A percentile compares a stretch with the other conserved stretches of the same genome.
phyloP scores from a whole-genome alignment of 1,140 invertebrate genomes.

The Tenebrio molitor region DNA sequence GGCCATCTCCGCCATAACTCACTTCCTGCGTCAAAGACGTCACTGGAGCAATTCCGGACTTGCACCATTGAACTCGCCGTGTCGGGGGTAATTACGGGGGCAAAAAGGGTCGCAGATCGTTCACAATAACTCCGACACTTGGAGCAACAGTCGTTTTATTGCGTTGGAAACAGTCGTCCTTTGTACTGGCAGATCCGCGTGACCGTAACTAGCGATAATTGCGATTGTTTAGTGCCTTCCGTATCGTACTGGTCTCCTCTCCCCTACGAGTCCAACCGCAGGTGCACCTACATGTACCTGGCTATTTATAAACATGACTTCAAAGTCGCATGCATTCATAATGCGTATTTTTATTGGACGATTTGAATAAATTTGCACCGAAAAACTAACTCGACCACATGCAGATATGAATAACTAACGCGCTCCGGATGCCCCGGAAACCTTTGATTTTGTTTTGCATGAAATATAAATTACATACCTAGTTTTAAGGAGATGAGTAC shows the following conservation, averaged over 20 bases:
- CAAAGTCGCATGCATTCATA: slow-evolving; percentile 35
- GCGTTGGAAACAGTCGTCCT: slow-evolving; percentile 9
- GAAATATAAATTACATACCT: slow-evolving; percentile 40
- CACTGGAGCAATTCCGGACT: slow-evolving; percentile 3
- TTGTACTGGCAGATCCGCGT: slow-evolving; percentile 32
- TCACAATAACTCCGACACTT: slow-evolving; percentile 1
- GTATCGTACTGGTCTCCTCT: slow-evolving; percentile 5
- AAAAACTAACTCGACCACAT: slow-evolving; percentile 19
- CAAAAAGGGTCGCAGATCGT: background rate
- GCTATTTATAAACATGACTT: slow-evolving; percentile 38
- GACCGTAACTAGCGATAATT: slow-evolving; percentile 43
- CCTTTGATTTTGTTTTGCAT: slow-evolving; percentile 27
- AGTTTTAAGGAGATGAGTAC: slow-evolving; percentile 9
- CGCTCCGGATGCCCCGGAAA: background rate
- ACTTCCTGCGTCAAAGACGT: slow-evolving; percentile 29
- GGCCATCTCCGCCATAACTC: slow-evolving; percentile 18
- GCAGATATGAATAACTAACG: background rate
- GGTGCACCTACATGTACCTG: slow-evolving; percentile 29
- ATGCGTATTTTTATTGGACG: slow-evolving; percentile 24
- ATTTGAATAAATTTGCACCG: slow-evolving; percentile 32
- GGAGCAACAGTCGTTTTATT: slow-evolving; percentile 17
- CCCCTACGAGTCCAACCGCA: background rate
- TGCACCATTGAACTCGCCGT: no score
- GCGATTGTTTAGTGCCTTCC: slow-evolving; percentile 36
- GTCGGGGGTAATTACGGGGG: slow-evolving; percentile 14